These are phyloP conservation scores for Typhlichthys eigenmanni DNA, from an alignment of 2,797 vertebrate genomes.

Conservation along the genomic window DNA sequence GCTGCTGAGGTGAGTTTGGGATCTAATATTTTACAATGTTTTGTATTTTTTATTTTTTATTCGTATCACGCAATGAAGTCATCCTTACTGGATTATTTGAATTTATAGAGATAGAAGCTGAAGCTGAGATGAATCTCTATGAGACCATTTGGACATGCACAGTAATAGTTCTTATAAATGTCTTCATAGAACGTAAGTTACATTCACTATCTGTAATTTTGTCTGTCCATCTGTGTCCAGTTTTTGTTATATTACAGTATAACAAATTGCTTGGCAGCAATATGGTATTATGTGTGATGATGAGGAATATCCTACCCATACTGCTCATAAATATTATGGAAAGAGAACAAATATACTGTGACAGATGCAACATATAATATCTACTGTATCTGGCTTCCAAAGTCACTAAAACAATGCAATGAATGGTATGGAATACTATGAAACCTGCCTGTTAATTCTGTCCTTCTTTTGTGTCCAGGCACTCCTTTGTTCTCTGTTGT, in stretches of 20 bases:
- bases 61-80: conserved; percentile 8
- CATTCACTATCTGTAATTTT: background rate
- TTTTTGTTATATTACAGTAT: background rate
- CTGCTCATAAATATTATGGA: too few species aligned
- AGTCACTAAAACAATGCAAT: background rate
- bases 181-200: conserved; percentile 63
- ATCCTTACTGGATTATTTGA: conserved; percentile 9
- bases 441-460: background rate
- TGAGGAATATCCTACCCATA: background rate
- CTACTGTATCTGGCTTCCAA: background rate
- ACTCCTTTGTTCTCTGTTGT: conserved; percentile 20
- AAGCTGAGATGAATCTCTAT: conserved; percentile 63
- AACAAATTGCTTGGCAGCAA: background rate
- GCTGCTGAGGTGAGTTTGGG: conserved; percentile 16
- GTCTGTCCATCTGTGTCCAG: background rate
- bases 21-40: background rate
- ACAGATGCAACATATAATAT: background rate
- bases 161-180: conserved; percentile 42
- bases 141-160: conserved; percentile 35
- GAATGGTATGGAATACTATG: background rate
- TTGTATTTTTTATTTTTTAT: background rate
- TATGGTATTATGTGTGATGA: background rate
- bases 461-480: conserved; percentile 22
- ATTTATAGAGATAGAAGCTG: conserved; percentile 32
- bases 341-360: background rate